Evolutionary conservation across 1,140 invertebrate genomes (phyloP).

Genomic region (Drosophila sp.): DNA sequence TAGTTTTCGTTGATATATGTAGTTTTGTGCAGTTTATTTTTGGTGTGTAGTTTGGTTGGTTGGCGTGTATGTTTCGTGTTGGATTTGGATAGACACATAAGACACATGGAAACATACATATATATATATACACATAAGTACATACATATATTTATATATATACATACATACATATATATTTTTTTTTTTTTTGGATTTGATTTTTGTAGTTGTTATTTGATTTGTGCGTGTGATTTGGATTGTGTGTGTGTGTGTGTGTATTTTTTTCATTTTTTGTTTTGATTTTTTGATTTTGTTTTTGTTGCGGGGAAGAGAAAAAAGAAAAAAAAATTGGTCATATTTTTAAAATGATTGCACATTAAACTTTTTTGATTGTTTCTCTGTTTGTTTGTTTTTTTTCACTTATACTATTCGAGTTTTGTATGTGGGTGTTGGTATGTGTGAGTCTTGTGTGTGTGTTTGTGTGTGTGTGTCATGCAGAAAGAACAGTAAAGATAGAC

Average conservation of each 20-base stretch:
- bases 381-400: conserved; percentile 17
- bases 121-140: conserved; percentile 48
- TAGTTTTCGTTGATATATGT: conserved; percentile 11
- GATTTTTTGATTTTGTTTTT: conserved; percentile 26
- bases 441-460: conserved; percentile 2
- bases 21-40: conserved; percentile 26
- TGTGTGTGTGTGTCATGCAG: conserved; percentile 30
- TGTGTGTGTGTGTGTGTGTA: conserved; percentile 13
- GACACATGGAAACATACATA: conserved; percentile 54
- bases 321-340: conserved; percentile 63
- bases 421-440: conserved; percentile 1
- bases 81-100: conserved; percentile 37
- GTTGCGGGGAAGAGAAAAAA: conserved; percentile 65
- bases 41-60: conserved; percentile 10
- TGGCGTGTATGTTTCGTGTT: conserved; percentile 1
- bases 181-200: conserved; percentile 33
- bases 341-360: conserved; percentile 65
- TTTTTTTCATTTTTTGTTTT: conserved; percentile 29
- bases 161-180: conserved; percentile 60
- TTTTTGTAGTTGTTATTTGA: conserved; percentile 30
- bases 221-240: conserved; percentile 25
- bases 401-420: conserved; percentile 18
- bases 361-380: conserved; percentile 40
- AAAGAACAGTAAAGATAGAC: background rate
- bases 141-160: conserved; percentile 54